phyloP scores from a whole-genome alignment of 1,140 invertebrate species.

The Aphelinus certus region DNA sequence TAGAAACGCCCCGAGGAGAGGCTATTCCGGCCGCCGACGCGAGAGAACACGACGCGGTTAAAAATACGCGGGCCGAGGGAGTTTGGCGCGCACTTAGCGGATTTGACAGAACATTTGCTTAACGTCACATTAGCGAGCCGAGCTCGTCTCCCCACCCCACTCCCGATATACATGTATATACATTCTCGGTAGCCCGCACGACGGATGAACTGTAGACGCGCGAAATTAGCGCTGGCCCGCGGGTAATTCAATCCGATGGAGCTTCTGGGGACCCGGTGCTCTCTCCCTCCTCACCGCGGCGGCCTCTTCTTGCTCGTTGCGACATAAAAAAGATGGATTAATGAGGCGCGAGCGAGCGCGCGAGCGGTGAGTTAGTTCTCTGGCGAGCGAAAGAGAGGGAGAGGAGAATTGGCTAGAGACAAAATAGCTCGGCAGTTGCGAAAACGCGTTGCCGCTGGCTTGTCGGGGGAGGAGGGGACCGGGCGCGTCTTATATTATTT shows the following conservation, averaged over 20 bases:
- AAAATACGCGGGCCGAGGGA: conserved; percentile 19
- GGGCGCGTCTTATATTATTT: conserved; percentile 29
- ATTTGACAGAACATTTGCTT: conserved; percentile 14
- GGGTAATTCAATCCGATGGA: too few relatives aligned
- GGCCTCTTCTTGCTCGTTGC: too few relatives aligned
- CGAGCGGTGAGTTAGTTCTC: neutral
- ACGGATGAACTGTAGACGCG: too few relatives aligned
- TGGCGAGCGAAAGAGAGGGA: neutral
- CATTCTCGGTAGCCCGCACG: too few relatives aligned
- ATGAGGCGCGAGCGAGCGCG: too few relatives aligned
- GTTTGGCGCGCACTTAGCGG: conserved; percentile 13
- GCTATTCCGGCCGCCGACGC: conserved; percentile 7
- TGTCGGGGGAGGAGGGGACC: neutral
- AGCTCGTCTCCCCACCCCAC: too few relatives aligned
- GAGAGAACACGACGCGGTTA: conserved; percentile 7
- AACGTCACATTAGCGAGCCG: conserved; percentile 2
- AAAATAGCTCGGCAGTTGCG: neutral
- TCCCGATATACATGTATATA: too few relatives aligned
- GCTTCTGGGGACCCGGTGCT: too few relatives aligned
- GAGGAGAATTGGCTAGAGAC: too few relatives aligned
- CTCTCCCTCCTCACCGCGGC: too few relatives aligned
- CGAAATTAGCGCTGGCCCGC: too few relatives aligned
- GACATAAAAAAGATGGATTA: too few relatives aligned
- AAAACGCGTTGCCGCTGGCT: conserved; percentile 34
- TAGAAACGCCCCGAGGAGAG: conserved; percentile 4